A percentile compares a stretch with the other conserved stretches of the same genome.
phyloP scores from a whole-genome alignment of 2,797 vertebrate species.

The Amblyraja radiata region DNA sequence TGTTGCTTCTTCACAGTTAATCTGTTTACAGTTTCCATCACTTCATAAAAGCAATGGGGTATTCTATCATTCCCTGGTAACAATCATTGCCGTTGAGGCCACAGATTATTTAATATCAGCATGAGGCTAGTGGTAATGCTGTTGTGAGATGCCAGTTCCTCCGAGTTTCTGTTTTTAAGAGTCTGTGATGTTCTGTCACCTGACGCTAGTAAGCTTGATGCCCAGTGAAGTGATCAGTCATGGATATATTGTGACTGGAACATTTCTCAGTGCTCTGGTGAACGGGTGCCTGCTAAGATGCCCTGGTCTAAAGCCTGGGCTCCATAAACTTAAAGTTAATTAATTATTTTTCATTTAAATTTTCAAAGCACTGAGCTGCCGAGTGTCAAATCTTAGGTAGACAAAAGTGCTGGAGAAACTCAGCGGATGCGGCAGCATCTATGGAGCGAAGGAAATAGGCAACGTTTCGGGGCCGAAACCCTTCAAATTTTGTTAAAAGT shows the following conservation, averaged over 20 bases:
- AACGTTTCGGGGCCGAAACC: too few relatives aligned
- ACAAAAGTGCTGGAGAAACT: too few relatives aligned
- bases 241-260: slow-evolving; percentile 1
- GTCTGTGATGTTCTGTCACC: not conserved
- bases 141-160: not conserved
- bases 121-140: not conserved
- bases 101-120: not conserved
- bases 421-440: too few relatives aligned
- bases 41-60: not conserved
- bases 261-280: too few relatives aligned
- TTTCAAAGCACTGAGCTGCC: not conserved
- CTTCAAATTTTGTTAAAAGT: too few relatives aligned
- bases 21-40: not conserved
- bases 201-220: not conserved
- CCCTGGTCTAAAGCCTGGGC: not conserved
- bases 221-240: not conserved
- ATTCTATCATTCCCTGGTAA: not conserved
- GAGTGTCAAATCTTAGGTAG: too few relatives aligned
- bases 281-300: not conserved
- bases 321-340: not conserved
- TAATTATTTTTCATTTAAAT: not conserved
- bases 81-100: too few relatives aligned
- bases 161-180: not conserved
- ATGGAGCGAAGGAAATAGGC: too few relatives aligned
- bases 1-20: not conserved